These are phyloP conservation scores for Papilio gigon DNA, from an alignment of 2,888 invertebrate species.

Conservation along the genomic window DNA sequence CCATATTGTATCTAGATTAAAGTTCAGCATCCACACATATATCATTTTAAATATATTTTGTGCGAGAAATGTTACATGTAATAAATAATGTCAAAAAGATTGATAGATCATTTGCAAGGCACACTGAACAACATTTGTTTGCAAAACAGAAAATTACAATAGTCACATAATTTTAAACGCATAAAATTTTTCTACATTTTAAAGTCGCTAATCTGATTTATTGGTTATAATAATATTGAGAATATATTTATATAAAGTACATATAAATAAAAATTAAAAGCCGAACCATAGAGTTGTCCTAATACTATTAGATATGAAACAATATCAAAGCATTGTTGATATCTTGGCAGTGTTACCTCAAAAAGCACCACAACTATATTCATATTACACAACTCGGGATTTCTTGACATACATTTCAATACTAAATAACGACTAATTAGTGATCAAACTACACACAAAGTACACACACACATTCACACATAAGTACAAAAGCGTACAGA, in stretches of 20 bases:
- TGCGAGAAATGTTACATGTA: not conserved
- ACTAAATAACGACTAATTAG: constrained; percentile 11
- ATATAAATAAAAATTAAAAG: not conserved
- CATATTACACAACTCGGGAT: constrained; percentile 30
- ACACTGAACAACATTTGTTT: not conserved
- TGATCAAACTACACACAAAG: constrained; percentile 53
- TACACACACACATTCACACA: constrained; percentile 61
- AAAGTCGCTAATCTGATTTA: not conserved
- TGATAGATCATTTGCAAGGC: not conserved
- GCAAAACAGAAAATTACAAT: too few species aligned
- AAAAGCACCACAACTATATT: not conserved
- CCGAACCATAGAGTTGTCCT: not conserved
- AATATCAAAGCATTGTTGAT: not conserved
- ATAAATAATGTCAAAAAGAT: not conserved
- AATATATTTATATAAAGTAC: not conserved
- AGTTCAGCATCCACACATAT: too few species aligned
- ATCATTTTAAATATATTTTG: too few species aligned
- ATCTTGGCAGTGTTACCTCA: not conserved
- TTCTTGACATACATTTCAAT: constrained; percentile 14
- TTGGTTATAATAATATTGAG: not conserved
- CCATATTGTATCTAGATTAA: not conserved
- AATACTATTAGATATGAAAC: not conserved
- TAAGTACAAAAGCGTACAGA: constrained; percentile 74
- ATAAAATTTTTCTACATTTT: too few species aligned
- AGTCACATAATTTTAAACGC: too few species aligned